Evolutionary conservation across 1,140 invertebrate species (phyloP).

Genomic region (Zophobas atratus): DNA sequence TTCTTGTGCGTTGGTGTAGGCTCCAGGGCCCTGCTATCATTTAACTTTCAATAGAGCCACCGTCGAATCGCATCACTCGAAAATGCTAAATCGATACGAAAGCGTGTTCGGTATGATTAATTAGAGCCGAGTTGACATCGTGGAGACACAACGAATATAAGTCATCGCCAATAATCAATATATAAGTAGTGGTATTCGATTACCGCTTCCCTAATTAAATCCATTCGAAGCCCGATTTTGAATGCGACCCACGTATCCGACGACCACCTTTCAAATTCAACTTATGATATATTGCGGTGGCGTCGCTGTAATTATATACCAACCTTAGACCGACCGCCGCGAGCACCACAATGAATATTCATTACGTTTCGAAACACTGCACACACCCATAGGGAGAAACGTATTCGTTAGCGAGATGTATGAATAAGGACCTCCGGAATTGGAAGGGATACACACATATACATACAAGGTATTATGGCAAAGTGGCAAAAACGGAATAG

Average conservation of each 20-base stretch:
- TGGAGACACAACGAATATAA: conserved; percentile 18
- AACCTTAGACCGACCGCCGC: conserved; percentile 61
- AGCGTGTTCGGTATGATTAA: conserved; percentile 20
- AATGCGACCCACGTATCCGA: conserved; percentile 59
- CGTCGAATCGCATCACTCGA: background rate
- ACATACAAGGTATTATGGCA: background rate
- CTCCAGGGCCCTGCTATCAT: background rate
- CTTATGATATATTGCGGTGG: conserved; percentile 60
- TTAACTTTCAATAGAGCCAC: background rate
- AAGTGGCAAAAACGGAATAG: conserved; percentile 53
- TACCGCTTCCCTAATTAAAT: conserved; percentile 52
- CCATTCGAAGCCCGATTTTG: conserved; percentile 49
- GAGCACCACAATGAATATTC: conserved; percentile 60
- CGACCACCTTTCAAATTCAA: conserved; percentile 60
- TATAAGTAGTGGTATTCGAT: conserved; percentile 52
- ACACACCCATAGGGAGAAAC: conserved; percentile 49
- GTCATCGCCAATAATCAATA: conserved; percentile 44
- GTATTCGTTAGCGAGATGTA: conserved; percentile 49
- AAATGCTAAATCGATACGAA: conserved; percentile 30
- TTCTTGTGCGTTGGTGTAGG: background rate
- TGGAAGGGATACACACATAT: background rate
- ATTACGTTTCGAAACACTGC: conserved; percentile 56
- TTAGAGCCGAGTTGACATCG: conserved; percentile 14
- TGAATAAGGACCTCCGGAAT: conserved; percentile 47
- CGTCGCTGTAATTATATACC: conserved; percentile 60